Evolutionary conservation across 2,888 invertebrate species (phyloP), one percentile per base, ranked within the genome.

Genomic region (Lampropteryx suffumata): DNA sequence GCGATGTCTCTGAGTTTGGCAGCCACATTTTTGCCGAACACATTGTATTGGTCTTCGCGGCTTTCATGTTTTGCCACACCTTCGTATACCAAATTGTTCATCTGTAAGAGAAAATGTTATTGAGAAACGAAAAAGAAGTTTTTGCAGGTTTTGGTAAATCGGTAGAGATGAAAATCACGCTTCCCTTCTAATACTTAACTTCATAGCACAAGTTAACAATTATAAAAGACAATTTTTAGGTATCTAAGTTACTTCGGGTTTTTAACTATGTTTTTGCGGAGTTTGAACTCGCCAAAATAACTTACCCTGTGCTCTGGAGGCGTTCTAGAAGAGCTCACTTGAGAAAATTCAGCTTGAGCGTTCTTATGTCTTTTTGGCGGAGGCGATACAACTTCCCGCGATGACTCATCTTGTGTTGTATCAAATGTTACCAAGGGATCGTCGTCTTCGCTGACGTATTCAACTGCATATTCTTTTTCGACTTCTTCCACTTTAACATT

Each of bases 1-100:
- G 50, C 36, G 27, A 57, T 46, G 30, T 55, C 40, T 5, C 57
- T 32, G 0, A 60, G 46, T 37, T 60, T 60, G 21, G 50, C 29
- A 1, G 55, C 45, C 2, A 60, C 57, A 9, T 48, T 55, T 13
- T 32, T 52, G 2, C 55, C 55, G 27, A 60, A 55, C 3, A 53
- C 27, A 28, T 55, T 50, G 10, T 43, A 50, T 10, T 43, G 45
- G 30, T 52, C 52, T 9, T 55, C 44, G 30, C 13, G 33, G 6
- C 11, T 36, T 24, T 26, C 37, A 11, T 29, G 17, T 6, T 2
- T 33, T 1, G 24, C 3, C n/a, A 10, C 2, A 0, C 14, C 30
- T 1, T 41, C 35, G 9, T 11, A 21, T 5, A 11, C 7, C 5
- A 11, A 11, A 2, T 33, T 47, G 39, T 17, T 34, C 35, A 33